Evolutionary conservation across 1,140 invertebrate species (phyloP).

Genomic region (Gonioctena quinquepunctata): DNA sequence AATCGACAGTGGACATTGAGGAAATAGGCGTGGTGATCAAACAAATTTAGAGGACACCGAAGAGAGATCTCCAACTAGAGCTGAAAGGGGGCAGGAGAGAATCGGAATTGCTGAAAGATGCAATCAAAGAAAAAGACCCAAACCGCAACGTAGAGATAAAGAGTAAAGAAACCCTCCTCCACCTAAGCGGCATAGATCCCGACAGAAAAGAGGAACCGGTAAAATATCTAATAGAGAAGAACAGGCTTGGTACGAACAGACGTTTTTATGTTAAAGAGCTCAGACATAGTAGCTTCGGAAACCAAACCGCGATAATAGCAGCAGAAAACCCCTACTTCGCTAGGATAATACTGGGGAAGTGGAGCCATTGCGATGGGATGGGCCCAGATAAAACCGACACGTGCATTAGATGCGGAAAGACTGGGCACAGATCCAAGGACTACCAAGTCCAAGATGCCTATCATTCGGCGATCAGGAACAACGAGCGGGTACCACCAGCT

Average conservation of each 20-base stretch:
- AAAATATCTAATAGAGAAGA: neutral
- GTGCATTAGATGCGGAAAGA: neutral
- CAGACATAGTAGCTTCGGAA: neutral
- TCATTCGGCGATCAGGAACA: neutral
- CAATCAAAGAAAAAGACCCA: neutral
- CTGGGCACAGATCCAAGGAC: neutral
- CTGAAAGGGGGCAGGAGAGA: neutral
- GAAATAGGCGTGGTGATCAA: neutral
- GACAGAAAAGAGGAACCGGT: neutral
- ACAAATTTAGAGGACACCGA: conserved; percentile 1
- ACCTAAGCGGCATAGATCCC: neutral
- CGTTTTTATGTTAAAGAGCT: neutral
- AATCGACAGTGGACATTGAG: neutral
- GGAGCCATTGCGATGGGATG: neutral
- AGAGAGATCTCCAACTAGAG: neutral
- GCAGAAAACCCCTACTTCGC: neutral
- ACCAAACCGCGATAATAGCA: neutral
- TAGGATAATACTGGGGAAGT: neutral
- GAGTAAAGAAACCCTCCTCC: conserved; percentile 25
- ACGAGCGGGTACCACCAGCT: neutral
- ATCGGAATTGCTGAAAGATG: neutral
- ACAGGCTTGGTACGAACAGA: neutral
- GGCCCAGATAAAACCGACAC: neutral
- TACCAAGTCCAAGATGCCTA: neutral
- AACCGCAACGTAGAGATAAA: neutral